Evolutionary conservation across 2,888 invertebrate genomes (phyloP).

Genomic region (Pseudoips prasinana): DNA sequence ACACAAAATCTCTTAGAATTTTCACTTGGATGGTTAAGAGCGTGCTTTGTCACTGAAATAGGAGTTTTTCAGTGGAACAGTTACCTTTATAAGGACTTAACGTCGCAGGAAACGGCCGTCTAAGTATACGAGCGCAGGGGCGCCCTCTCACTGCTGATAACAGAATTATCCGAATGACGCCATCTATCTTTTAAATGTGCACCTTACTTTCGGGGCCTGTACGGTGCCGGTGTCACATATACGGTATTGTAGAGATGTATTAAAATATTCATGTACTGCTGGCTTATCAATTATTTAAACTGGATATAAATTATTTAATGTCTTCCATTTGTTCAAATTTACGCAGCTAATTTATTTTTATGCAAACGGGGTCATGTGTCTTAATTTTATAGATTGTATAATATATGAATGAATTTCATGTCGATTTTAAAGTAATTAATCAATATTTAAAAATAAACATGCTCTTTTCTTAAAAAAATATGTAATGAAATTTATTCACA

Average conservation of each 20-base stretch:
- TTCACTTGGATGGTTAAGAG: conserved; percentile 66
- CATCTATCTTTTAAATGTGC: conserved; percentile 85
- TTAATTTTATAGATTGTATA: no score
- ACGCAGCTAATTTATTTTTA: conserved; percentile 8
- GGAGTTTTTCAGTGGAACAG: conserved; percentile 74
- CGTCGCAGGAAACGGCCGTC: conserved; percentile 74
- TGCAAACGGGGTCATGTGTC: conserved; percentile 3
- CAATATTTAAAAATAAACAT: no score
- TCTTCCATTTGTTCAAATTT: conserved; percentile 15
- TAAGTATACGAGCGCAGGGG: conserved; percentile 73
- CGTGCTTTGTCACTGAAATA: conserved; percentile 70
- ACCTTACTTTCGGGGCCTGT: conserved; percentile 69
- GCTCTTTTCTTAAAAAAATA: no score
- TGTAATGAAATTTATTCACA: no score
- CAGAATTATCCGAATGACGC: conserved; percentile 85
- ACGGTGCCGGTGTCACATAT: conserved; percentile 41
- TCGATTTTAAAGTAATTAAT: no score
- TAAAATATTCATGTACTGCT: conserved; percentile 35
- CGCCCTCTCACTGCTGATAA: conserved; percentile 82
- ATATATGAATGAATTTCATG: no score
- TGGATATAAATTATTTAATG: conserved; percentile 10
- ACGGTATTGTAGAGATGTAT: conserved; percentile 15
- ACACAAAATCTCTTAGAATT: conserved; percentile 60
- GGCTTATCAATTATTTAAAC: conserved; percentile 28
- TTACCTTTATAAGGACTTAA: conserved; percentile 77